Evolutionary conservation across 2,888 invertebrate genomes (phyloP).

Genomic region (Mythimna pallens): DNA sequence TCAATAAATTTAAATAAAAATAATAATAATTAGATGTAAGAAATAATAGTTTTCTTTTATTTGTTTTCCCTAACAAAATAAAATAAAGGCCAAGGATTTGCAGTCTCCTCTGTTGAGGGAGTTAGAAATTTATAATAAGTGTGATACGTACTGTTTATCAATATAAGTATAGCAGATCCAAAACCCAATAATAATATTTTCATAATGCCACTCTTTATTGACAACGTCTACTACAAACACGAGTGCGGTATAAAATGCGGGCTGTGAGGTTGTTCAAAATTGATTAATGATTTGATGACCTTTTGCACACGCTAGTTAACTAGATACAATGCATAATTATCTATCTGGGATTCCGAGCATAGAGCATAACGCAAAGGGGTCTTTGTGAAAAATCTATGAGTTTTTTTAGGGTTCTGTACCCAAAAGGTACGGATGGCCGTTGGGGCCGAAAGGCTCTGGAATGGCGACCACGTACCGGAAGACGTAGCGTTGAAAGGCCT

Average conservation of each 20-base stretch:
- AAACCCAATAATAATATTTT: not conserved
- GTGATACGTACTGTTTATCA: not conserved
- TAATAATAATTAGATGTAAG: too few species aligned
- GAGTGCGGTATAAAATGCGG: not conserved
- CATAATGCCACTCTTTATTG: not conserved
- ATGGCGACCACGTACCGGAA: too few species aligned
- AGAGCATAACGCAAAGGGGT: not conserved
- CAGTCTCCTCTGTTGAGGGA: too few species aligned
- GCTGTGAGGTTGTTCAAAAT: not conserved
- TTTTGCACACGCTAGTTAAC: not conserved
- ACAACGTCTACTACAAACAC: not conserved
- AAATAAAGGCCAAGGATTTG: too few species aligned
- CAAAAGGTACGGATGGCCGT: too few species aligned
- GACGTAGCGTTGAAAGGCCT: too few species aligned
- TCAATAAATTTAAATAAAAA: too few species aligned
- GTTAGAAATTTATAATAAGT: not conserved
- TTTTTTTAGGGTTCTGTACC: too few species aligned
- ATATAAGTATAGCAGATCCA: not conserved
- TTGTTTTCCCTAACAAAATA: too few species aligned
- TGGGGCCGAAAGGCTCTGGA: too few species aligned
- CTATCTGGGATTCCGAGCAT: not conserved
- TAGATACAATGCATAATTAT: slow-evolving; percentile 1
- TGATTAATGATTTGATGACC: not conserved
- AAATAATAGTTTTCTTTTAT: too few species aligned
- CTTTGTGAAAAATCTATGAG: too few species aligned